Base-by-base conservation (phyloP, 2,113 vertebrate species). In the Eptesicus fuscus region DNA sequence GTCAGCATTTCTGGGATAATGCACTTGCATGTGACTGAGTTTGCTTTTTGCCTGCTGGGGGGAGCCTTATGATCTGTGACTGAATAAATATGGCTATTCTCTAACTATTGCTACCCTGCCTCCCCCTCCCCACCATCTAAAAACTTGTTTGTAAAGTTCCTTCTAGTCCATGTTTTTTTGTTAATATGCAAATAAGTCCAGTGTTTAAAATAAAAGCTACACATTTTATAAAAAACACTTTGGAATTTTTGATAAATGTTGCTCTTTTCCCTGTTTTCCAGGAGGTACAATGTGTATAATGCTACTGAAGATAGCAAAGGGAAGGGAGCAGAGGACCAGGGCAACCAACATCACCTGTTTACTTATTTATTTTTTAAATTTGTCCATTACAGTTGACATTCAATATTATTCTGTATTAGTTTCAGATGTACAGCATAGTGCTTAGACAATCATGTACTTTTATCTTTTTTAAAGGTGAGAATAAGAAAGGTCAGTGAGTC, bases 1-100 rank as follows among this genome's bases (percentile, higher is more conserved):
- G 8, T 90, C 67, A 94, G 77, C 63, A 93, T 67, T 88, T 97
- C 89, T 59, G 23, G 61, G 67, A 83, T 49, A 89, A 95, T 13
- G 37, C 42, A 35, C 32, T 20, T 2, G 18, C 37, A 14, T 56
- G 65, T 63, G 87, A 82, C 65, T n/a, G 35, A 83, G 87, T 4
- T 12, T 77, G 40, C 74, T 83, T 77, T 95, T 9, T 67, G 90
- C 61, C 88, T 69, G 65, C 20, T 32, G 53, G 40, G 20, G 7
- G 80, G 28, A 69, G 44, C 23, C 32, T 63, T 37, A 74, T 9
- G 53, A 61, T 77, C 44, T 73, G 65, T 61, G 23, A 94, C 76
- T 80, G 61, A 88, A 73, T 30, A 65, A 69, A 85, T 13, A n/a
- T 49, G 32, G 18, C 32, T 37, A 63, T 76, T 80, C 78, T 88